A percentile compares a stretch with the other conserved stretches of the same genome.
phyloP scores from a whole-genome alignment of 2,888 invertebrate species.

The Conchocele bisecta region DNA sequence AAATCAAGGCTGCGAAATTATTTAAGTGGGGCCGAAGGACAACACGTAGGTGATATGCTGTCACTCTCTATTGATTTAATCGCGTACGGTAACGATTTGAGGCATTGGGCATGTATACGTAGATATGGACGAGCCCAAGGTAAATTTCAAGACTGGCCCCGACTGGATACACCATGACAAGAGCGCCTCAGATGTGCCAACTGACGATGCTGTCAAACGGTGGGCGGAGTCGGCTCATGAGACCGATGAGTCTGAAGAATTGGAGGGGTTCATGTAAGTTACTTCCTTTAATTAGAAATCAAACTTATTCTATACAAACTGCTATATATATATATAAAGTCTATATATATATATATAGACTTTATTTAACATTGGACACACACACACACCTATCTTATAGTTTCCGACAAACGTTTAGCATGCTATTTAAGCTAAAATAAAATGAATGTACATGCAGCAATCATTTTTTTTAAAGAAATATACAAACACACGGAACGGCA shows the following conservation, averaged over 20 bases:
- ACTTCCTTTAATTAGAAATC: too few relatives aligned
- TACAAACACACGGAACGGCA: too few relatives aligned
- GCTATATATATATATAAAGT: too few relatives aligned
- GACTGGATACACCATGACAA: not conserved
- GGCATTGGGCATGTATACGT: not conserved
- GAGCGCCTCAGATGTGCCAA: constrained; percentile 3
- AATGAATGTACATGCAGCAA: too few relatives aligned
- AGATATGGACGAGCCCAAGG: constrained; percentile 1
- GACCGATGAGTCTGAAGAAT: not conserved
- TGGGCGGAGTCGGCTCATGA: not conserved
- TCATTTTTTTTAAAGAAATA: too few relatives aligned
- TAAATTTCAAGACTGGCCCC: constrained; percentile 1
- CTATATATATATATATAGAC: too few relatives aligned
- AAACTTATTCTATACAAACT: too few relatives aligned
- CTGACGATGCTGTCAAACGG: not conserved
- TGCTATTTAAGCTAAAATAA: too few relatives aligned
- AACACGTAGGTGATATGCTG: not conserved
- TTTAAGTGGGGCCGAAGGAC: not conserved
- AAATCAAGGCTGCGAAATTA: not conserved
- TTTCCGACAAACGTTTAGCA: too few relatives aligned
- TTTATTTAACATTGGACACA: too few relatives aligned
- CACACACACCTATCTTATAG: too few relatives aligned
- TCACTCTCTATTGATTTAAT: not conserved
- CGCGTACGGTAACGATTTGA: not conserved
- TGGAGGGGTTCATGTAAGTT: not conserved